phyloP scores from a whole-genome alignment of 2,888 invertebrate genomes.

The Meiosimyza decipiens region DNA sequence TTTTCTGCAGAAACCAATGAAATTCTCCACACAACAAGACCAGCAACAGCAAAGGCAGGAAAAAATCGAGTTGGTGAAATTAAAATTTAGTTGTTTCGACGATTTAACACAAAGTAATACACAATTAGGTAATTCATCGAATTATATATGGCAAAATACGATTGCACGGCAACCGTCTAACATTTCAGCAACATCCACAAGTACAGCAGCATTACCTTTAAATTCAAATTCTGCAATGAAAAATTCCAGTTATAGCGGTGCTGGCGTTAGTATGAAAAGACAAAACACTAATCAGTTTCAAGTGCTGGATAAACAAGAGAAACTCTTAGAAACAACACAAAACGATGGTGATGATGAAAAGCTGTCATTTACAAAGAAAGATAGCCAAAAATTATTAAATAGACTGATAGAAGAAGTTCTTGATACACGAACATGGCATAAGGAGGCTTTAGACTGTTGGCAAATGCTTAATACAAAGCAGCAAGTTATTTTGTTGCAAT shows the following conservation, averaged over 20 bases:
- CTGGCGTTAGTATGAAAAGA: slow-evolving; percentile 22
- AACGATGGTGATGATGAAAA: slow-evolving; percentile 8
- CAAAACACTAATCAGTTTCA: slow-evolving; percentile 41
- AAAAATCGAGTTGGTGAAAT: slow-evolving; percentile 58
- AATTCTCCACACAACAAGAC: slow-evolving; percentile 42
- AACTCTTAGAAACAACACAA: slow-evolving; percentile 32
- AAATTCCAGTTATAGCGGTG: not conserved
- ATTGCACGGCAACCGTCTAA: slow-evolving; percentile 43
- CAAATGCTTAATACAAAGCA: slow-evolving; percentile 45
- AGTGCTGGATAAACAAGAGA: slow-evolving; percentile 40
- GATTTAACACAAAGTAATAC: slow-evolving; percentile 50
- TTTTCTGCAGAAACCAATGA: slow-evolving; percentile 53
- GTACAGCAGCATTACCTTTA: not conserved
- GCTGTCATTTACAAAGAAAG: slow-evolving; percentile 40
- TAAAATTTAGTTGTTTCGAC: slow-evolving; percentile 54
- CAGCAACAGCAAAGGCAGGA: slow-evolving; percentile 52
- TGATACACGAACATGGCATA: slow-evolving; percentile 51
- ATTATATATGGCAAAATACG: slow-evolving; percentile 54
- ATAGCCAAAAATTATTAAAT: slow-evolving; percentile 54
- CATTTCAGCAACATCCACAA: not conserved
- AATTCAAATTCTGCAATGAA: not conserved
- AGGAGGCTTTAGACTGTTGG: slow-evolving; percentile 53
- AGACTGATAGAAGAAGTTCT: slow-evolving; percentile 55
- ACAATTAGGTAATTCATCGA: slow-evolving; percentile 53
- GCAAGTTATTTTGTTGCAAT: slow-evolving; percentile 52